Percentiles rank a stretch among this genome's conserved stretches.
Conservation (phyloP, 2,888 invertebrate genomes). For the Orchestes rusci region DNA sequence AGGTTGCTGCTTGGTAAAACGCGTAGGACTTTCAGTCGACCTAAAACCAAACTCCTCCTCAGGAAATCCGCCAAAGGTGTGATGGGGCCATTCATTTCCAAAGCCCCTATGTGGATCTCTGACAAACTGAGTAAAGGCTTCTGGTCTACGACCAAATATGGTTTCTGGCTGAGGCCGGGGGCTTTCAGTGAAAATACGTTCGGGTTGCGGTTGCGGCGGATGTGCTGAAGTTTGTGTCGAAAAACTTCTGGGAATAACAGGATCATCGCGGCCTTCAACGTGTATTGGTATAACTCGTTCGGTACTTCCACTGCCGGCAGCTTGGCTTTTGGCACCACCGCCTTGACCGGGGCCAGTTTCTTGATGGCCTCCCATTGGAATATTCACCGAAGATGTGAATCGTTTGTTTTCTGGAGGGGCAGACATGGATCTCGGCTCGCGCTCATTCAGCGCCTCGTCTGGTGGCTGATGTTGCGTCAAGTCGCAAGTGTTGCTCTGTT, state of each 20-base stretch:
- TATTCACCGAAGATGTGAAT: constrained; percentile 40
- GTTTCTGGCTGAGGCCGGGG: constrained; percentile 32
- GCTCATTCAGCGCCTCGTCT: constrained; percentile 49
- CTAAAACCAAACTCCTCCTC: constrained; percentile 26
- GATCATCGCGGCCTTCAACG: constrained; percentile 78
- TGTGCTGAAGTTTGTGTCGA: constrained; percentile 23
- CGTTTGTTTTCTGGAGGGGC: constrained; percentile 55
- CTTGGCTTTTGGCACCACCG: constrained; percentile 26
- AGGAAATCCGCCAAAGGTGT: constrained; percentile 28
- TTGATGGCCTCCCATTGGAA: constrained; percentile 38
- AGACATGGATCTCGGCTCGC: constrained; percentile 68
- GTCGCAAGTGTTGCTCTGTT: constrained; percentile 67
- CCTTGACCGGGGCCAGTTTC: constrained; percentile 27
- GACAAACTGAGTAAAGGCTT: constrained; percentile 47
- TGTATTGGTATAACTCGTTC: constrained; percentile 83
- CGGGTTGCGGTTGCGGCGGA: constrained; percentile 21
- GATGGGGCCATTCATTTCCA: constrained; percentile 18
- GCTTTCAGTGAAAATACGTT: constrained; percentile 15
- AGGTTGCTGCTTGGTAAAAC: constrained; percentile 4
- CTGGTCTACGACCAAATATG: constrained; percentile 39
- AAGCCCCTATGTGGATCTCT: constrained; percentile 27
- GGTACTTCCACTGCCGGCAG: constrained; percentile 42
- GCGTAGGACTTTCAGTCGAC: constrained; percentile 28
- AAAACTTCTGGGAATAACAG: constrained; percentile 58
- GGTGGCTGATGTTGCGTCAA: constrained; percentile 57